Percentiles rank a stretch among this genome's conserved stretches.
These are phyloP conservation scores for Sarcophilus harrisii DNA, from an alignment of 2,797 vertebrate genomes.

Conservation along the genomic window DNA sequence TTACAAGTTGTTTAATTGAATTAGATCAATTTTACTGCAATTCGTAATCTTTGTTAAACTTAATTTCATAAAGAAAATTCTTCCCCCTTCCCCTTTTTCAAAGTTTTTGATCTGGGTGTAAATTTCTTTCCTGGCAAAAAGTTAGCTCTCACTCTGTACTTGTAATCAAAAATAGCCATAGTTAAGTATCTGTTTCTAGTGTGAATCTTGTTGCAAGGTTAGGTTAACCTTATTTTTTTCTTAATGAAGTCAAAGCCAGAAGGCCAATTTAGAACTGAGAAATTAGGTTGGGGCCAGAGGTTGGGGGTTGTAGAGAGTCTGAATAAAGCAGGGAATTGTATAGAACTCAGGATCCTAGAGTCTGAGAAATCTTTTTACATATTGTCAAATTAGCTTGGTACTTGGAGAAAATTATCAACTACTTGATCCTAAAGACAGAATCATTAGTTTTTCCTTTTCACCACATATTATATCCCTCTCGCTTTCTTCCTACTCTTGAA, in stretches of 20 bases:
- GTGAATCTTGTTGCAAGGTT: constrained; percentile 34
- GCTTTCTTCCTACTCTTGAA: background rate
- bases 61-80: background rate
- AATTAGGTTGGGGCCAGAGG: background rate
- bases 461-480: background rate
- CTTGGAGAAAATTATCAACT: background rate
- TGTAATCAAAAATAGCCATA: constrained; percentile 32
- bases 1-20: background rate
- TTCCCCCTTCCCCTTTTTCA: constrained; percentile 4
- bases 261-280: background rate
- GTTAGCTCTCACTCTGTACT: background rate
- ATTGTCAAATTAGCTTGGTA: background rate
- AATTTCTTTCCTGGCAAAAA: background rate
- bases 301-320: background rate
- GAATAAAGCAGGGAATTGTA: background rate
- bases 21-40: background rate
- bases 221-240: constrained; percentile 13
- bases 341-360: background rate
- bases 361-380: background rate
- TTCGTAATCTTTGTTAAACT: background rate
- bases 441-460: background rate
- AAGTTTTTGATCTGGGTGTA: constrained; percentile 3
- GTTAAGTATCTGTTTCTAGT: constrained; percentile 29
- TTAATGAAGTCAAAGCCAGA: background rate
- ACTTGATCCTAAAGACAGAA: background rate